Percentiles rank a stretch among this genome's conserved stretches.
Conservation (phyloP, 2,888 invertebrate genomes). For the Pediacus dermestoides region DNA sequence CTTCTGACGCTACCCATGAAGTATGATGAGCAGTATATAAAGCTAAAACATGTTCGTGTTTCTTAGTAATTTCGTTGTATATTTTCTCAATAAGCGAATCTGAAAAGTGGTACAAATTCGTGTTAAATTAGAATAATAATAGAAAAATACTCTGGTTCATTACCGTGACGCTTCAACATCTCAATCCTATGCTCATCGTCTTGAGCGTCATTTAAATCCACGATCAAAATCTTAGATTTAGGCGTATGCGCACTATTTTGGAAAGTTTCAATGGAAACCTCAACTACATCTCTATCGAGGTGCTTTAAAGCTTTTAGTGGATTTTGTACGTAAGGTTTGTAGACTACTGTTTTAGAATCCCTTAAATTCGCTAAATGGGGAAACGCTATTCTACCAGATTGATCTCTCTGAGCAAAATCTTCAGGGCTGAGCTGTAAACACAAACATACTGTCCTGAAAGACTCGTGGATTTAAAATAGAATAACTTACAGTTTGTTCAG, state of each 20-base stretch:
- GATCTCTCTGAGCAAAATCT: slow-evolving; percentile 50
- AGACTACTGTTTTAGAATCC: slow-evolving; percentile 47
- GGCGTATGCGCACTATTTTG: slow-evolving; percentile 42
- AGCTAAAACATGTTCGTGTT: slow-evolving; percentile 52
- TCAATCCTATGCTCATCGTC: slow-evolving; percentile 56
- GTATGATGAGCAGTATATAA: slow-evolving; percentile 58
- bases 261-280: slow-evolving; percentile 37
- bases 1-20: slow-evolving; percentile 52
- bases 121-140: no score
- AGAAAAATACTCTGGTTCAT: slow-evolving; percentile 21
- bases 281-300: slow-evolving; percentile 43
- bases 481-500: slow-evolving; percentile 52
- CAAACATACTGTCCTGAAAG: slow-evolving; percentile 6
- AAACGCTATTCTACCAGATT: slow-evolving; percentile 46
- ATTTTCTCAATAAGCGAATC: slow-evolving; percentile 56
- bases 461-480: slow-evolving; percentile 4
- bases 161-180: slow-evolving; percentile 60
- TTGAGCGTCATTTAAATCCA: slow-evolving; percentile 57
- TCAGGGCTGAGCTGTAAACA: slow-evolving; percentile 49
- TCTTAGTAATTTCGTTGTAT: slow-evolving; percentile 51
- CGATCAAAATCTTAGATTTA: slow-evolving; percentile 53
- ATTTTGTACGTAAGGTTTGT: slow-evolving; percentile 61
- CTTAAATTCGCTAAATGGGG: slow-evolving; percentile 45
- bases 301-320: slow-evolving; percentile 57
- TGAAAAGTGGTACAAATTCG: no score